Evolutionary conservation across 2,113 vertebrate genomes (phyloP), one percentile per base, ranked within the genome.

Genomic region (Cynoglossus semilaevis): DNA sequence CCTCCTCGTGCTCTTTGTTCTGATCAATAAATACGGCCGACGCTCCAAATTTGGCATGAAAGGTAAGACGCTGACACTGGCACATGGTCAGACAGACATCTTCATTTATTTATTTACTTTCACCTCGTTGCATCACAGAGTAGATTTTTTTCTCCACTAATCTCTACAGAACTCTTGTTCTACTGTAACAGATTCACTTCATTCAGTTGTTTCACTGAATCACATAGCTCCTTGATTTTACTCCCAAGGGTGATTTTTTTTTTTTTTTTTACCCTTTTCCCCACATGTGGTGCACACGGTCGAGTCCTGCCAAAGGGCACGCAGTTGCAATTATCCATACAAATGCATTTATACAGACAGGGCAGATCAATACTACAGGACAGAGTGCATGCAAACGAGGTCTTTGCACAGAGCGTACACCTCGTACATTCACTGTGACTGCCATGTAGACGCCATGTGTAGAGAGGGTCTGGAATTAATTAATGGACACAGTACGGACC

Each of bases 31-130:
- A 81, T 99, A 98, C 1, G 96, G 96, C 58, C 91, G 95, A 1
- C 92, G 95, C 57, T 97, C 95, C 83, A 99, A 98, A 83, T 99
- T 96, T 71, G 97, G 95, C 62, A 98, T 99, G 94, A 99, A 99
- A 94, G 96, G 97, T 99, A 93, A 85, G 88, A 80, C 61, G n/a
- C 47, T 16, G 52, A 51, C 51, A 59, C 0, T 19, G 1, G 15
- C 58, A 46, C 44, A 70, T 48, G 37, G 19, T 36, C 63, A 51
- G 45, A 10, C 34, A 37, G 51, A 45, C 56, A 18, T 56, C 70
- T 76, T 68, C 73, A 51, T 66, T 65, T 47, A 41, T 9, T 3
- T 8, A 45, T 51, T 80, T 73, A 59, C 77, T 68, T 68, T 59
- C 43, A 42, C 22, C 22, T 29, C 3, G 43, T 70, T 83, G 74